Percentiles rank a stretch among this genome's conserved stretches.
These are phyloP conservation scores for Speoplatyrhinus poulsoni DNA, from an alignment of 2,113 vertebrate species.

Conservation along the genomic window DNA sequence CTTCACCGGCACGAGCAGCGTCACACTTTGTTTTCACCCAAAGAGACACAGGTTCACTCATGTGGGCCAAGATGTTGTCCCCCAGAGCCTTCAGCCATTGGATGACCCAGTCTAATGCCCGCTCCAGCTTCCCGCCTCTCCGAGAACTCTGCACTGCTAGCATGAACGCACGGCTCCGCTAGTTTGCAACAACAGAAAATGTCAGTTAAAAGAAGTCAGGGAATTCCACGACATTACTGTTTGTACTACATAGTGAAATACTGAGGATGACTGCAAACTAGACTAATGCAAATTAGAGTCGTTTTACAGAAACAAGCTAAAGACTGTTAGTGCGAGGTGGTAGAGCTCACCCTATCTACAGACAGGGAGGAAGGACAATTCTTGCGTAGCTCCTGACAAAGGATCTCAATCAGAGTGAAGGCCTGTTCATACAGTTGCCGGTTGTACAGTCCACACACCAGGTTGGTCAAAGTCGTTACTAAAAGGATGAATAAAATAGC, in stretches of 20 bases:
- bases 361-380: slow-evolving; percentile 61
- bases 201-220: background rate
- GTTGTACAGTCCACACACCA: slow-evolving; percentile 84
- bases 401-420: slow-evolving; percentile 70
- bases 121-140: slow-evolving; percentile 72
- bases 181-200: background rate
- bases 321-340: background rate
- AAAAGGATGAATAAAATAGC: background rate
- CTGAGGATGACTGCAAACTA: too few species aligned
- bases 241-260: too few species aligned
- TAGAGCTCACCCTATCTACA: slow-evolving; percentile 77
- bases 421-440: slow-evolving; percentile 79
- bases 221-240: too few species aligned
- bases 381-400: slow-evolving; percentile 76
- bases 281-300: too few species aligned
- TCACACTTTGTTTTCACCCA: slow-evolving; percentile 88
- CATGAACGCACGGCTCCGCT: slow-evolving; percentile 83
- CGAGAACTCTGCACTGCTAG: slow-evolving; percentile 82
- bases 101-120: slow-evolving; percentile 76
- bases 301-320: background rate
- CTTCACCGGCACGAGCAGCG: slow-evolving; percentile 72
- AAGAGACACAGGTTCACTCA: slow-evolving; percentile 80
- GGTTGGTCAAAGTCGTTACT: slow-evolving; percentile 81
- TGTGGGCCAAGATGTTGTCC: slow-evolving; percentile 57
- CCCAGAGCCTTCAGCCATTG: slow-evolving; percentile 81